Evolutionary conservation across 23 tunicate genomes (phyloP).

Genomic region (Botrylloides violaceus): DNA sequence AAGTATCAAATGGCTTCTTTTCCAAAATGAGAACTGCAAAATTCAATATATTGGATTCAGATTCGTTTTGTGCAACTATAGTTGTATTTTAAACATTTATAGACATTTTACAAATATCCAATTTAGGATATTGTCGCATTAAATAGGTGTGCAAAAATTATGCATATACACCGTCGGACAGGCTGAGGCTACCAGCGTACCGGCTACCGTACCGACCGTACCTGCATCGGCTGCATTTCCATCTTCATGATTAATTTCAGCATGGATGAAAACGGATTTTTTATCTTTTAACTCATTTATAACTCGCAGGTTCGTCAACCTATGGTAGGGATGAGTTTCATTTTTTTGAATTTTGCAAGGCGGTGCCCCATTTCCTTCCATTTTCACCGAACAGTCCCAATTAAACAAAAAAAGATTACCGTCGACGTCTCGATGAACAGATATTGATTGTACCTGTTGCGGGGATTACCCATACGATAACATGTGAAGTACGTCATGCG

Average conservation of each 20-base stretch:
- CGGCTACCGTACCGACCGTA: too few species aligned
- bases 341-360: not conserved
- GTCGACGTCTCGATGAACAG: too few species aligned
- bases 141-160: too few species aligned
- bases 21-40: slow-evolving; percentile 64
- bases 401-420: too few species aligned
- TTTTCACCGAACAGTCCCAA: not conserved
- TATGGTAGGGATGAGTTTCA: not conserved
- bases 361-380: not conserved
- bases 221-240: slow-evolving; percentile 1
- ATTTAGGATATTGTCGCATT: too few species aligned
- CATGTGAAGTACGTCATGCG: not conserved
- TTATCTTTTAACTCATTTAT: slow-evolving; percentile 50
- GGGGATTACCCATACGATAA: not conserved
- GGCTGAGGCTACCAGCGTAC: too few species aligned
- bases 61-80: too few species aligned
- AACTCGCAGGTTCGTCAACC: slow-evolving; percentile 10
- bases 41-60: too few species aligned
- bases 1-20: slow-evolving; percentile 51
- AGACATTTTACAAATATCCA: too few species aligned
- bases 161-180: too few species aligned
- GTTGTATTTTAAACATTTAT: too few species aligned
- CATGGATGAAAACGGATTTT: slow-evolving; percentile 58
- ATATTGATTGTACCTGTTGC: not conserved
- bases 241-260: slow-evolving; percentile 32